Conservation (phyloP, 1,140 invertebrate species). For the Telenomus remus region DNA sequence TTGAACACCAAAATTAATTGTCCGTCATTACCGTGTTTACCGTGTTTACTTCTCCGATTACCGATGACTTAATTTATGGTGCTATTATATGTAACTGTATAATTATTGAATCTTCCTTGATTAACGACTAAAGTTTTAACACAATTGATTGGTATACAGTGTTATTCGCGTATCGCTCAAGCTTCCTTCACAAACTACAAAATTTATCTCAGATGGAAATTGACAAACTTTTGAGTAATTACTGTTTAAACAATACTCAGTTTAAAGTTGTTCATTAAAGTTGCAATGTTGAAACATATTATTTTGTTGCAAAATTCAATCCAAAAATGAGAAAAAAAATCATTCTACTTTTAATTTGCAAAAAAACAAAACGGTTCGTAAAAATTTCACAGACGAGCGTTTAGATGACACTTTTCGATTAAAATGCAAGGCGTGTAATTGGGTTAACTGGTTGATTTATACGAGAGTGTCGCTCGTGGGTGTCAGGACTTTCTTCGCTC, state of each 20-base stretch:
- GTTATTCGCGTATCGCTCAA: constrained; percentile 10
- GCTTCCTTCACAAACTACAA: background rate
- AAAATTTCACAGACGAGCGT: too few relatives aligned
- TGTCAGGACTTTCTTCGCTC: constrained; percentile 38
- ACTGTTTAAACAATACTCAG: too few relatives aligned
- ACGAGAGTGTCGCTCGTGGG: constrained; percentile 8
- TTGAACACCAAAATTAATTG: too few relatives aligned
- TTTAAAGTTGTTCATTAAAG: too few relatives aligned
- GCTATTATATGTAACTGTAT: background rate
- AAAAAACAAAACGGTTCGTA: too few relatives aligned
- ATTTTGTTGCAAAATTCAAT: too few relatives aligned
- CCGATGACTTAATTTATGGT: too few relatives aligned
- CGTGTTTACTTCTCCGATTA: background rate
- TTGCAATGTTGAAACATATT: too few relatives aligned
- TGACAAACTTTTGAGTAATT: constrained; percentile 5
- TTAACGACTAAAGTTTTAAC: constrained; percentile 31
- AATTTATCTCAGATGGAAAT: constrained; percentile 9
- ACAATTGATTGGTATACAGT: constrained; percentile 25
- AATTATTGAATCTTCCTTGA: constrained; percentile 22
- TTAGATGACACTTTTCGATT: too few relatives aligned
- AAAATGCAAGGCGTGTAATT: constrained; percentile 38
- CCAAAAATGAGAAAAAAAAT: too few relatives aligned
- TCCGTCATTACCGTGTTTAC: background rate
- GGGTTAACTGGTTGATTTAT: constrained; percentile 35
- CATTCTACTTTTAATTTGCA: too few relatives aligned